phyloP scores from a whole-genome alignment of 2,888 invertebrate genomes.

The Acronicta leporina region DNA sequence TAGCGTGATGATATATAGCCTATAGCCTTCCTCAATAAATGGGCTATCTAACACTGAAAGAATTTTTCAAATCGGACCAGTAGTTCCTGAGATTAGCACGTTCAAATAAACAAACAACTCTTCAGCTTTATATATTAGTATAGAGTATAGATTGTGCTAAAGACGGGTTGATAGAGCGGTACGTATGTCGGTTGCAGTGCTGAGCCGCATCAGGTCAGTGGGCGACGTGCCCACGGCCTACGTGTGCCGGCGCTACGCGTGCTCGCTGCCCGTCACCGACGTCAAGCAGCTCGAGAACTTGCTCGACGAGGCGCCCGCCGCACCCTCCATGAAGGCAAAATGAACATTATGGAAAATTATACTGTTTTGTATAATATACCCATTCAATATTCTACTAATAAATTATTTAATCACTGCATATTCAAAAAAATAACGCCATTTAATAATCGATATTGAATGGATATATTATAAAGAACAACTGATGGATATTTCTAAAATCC shows the following conservation, averaged over 20 bases:
- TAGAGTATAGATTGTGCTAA: too few species aligned
- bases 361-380: slow-evolving; percentile 41
- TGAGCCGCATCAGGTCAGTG: slow-evolving; percentile 86
- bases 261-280: slow-evolving; percentile 93
- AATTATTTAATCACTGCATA: slow-evolving; percentile 15
- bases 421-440: slow-evolving; percentile 18
- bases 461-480: slow-evolving; percentile 29
- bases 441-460: slow-evolving; percentile 31
- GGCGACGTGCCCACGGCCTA: slow-evolving; percentile 92
- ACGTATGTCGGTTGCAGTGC: slow-evolving; percentile 63
- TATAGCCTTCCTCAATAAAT: too few species aligned
- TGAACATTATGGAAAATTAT: slow-evolving; percentile 30
- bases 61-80: too few species aligned
- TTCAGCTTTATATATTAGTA: too few species aligned
- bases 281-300: slow-evolving; percentile 90
- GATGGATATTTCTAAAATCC: slow-evolving; percentile 14
- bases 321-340: slow-evolving; percentile 49
- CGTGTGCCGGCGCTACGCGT: slow-evolving; percentile 93
- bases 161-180: too few species aligned
- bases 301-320: slow-evolving; percentile 80
- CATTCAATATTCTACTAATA: slow-evolving; percentile 40
- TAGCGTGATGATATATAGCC: too few species aligned
- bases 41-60: too few species aligned
- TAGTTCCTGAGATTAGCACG: too few species aligned
- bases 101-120: too few species aligned